These are phyloP conservation scores for Nesidiocoris tenuis DNA, from an alignment of 2,888 invertebrate genomes.

Conservation along the genomic window DNA sequence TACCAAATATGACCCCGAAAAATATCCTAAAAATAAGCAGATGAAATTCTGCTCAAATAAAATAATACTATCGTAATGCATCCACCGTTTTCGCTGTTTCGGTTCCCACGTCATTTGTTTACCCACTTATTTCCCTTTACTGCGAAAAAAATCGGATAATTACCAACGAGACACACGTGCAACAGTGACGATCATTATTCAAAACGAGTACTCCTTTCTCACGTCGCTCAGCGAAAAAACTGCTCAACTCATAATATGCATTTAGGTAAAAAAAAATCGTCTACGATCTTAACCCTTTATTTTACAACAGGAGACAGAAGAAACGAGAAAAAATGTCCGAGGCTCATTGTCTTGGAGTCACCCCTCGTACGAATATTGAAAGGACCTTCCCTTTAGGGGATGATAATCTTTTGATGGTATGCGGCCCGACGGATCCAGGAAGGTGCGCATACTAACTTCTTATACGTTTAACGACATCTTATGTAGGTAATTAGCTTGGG, in stretches of 20 bases:
- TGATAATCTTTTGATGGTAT: conserved; percentile 24
- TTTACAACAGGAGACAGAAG: background rate
- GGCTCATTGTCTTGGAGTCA: background rate
- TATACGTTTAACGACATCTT: no score
- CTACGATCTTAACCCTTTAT: background rate
- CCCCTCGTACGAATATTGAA: background rate
- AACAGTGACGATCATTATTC: conserved; percentile 12
- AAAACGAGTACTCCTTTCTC: conserved; percentile 12
- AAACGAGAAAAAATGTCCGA: background rate
- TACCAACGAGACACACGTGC: background rate
- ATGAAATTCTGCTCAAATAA: no score
- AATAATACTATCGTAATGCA: no score
- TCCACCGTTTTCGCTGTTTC: background rate
- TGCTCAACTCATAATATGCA: background rate
- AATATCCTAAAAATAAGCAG: no score
- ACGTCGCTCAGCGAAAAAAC: conserved; percentile 11
- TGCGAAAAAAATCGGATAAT: background rate
- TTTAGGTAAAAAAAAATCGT: conserved; percentile 6
- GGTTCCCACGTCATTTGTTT: conserved; percentile 13
- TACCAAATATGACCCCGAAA: no score
- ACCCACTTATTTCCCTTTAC: background rate
- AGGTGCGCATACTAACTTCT: no score
- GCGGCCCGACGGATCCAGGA: no score
- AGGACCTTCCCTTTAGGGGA: background rate
- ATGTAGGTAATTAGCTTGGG: no score